Conservation (phyloP, 2,113 vertebrate species). For the Lucifuga dentata region DNA sequence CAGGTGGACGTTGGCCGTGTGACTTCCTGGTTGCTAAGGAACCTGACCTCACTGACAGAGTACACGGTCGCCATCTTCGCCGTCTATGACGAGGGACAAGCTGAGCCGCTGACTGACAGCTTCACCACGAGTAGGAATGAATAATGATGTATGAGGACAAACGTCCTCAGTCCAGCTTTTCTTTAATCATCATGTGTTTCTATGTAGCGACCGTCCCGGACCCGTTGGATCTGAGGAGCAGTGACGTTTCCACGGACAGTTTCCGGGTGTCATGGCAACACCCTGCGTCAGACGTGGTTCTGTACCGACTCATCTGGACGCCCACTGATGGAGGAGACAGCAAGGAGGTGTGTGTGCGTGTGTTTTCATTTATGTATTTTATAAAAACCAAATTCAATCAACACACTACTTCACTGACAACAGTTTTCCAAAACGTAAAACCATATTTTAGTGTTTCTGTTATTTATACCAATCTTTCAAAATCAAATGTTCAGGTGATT, state of each 20-base stretch:
- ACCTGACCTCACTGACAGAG: slow-evolving; percentile 89
- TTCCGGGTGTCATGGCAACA: slow-evolving; percentile 92
- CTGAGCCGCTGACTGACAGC: slow-evolving; percentile 88
- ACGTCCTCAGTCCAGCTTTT: no score
- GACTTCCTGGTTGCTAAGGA: slow-evolving; percentile 84
- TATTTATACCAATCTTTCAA: no score
- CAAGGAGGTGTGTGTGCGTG: slow-evolving; percentile 82
- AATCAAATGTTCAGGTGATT: no score
- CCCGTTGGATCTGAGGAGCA: slow-evolving; percentile 84
- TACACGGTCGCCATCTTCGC: slow-evolving; percentile 92
- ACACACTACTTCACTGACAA: no score
- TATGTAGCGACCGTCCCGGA: slow-evolving; percentile 86
- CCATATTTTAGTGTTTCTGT: no score
- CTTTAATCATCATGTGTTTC: no score
- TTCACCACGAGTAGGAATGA: slow-evolving; percentile 88
- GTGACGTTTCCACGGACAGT: slow-evolving; percentile 85
- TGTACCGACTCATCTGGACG: slow-evolving; percentile 90
- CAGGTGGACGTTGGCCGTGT: slow-evolving; percentile 90
- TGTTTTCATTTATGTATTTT: neutral
- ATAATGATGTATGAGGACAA: no score
- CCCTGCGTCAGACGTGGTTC: slow-evolving; percentile 84
- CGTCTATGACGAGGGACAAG: slow-evolving; percentile 90
- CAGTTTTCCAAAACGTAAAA: no score
- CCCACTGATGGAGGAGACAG: slow-evolving; percentile 84
- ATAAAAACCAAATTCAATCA: no score